Conservation (phyloP, 1,140 invertebrate genomes). For the Aphelenchoides avenae region DNA sequence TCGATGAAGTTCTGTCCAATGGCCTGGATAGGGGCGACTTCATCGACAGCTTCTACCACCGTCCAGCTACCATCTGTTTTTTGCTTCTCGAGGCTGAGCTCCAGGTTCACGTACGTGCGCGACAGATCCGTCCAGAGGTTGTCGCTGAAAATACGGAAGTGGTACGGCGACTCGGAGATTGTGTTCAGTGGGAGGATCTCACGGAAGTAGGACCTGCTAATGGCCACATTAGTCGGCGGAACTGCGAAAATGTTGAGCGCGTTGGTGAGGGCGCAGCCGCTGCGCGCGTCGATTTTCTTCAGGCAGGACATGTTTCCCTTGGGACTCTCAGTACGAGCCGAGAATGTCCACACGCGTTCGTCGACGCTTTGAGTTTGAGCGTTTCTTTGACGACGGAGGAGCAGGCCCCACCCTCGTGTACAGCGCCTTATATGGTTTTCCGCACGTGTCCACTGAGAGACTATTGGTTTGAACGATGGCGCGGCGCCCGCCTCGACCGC, state of each 20-base stretch:
- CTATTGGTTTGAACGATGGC: too few species aligned
- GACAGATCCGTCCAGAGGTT: slow-evolving; percentile 28
- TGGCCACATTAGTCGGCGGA: slow-evolving; percentile 31
- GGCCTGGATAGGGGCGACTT: slow-evolving; percentile 23
- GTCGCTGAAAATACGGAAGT: slow-evolving; percentile 12
- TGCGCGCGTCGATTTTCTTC: slow-evolving; percentile 22
- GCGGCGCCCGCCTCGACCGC: too few species aligned
- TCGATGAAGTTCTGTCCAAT: slow-evolving; percentile 32
- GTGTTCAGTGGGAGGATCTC: slow-evolving; percentile 23
- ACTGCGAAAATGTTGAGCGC: slow-evolving; percentile 26
- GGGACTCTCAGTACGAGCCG: too few species aligned
- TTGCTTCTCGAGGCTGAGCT: slow-evolving; percentile 12
- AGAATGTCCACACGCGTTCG: too few species aligned
- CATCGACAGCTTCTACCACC: background rate
- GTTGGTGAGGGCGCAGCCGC: background rate
- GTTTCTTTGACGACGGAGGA: too few species aligned
- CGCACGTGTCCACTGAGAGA: too few species aligned
- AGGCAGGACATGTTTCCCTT: slow-evolving; percentile 18
- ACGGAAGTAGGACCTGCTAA: slow-evolving; percentile 9
- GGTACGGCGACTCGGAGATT: slow-evolving; percentile 14
- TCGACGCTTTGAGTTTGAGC: background rate
- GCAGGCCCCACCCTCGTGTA: too few species aligned
- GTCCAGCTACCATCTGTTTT: background rate
- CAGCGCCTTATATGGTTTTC: too few species aligned
- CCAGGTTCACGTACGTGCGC: slow-evolving; percentile 13